Percentiles rank a stretch among this genome's conserved stretches.
Evolutionary conservation across 2,888 invertebrate species (phyloP).

Genomic region (Ochropleura leucogaster): DNA sequence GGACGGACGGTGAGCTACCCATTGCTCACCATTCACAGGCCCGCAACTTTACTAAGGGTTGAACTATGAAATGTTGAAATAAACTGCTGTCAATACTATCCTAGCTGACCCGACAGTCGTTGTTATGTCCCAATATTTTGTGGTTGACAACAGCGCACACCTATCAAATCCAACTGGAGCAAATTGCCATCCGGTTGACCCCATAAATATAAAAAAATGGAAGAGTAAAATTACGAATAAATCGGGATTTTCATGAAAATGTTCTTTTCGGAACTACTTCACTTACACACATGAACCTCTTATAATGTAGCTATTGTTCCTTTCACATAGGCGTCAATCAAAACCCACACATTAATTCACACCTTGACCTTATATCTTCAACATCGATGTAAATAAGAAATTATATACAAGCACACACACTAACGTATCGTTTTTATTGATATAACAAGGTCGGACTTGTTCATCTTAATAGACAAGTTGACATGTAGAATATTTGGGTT

Average conservation of each 20-base stretch:
- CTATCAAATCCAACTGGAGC: neutral
- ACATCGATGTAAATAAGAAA: constrained; percentile 39
- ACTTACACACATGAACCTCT: neutral
- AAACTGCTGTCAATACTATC: neutral
- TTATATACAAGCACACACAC: constrained; percentile 31
- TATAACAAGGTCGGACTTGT: constrained; percentile 51
- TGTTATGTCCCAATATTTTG: neutral
- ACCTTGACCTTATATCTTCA: constrained; percentile 26
- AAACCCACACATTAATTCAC: constrained; percentile 9
- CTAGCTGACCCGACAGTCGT: neutral
- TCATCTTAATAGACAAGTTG: constrained; percentile 46
- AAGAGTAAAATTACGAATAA: too few species aligned
- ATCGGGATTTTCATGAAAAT: neutral
- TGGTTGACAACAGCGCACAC: neutral
- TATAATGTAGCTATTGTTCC: neutral
- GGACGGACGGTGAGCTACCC: too few species aligned
- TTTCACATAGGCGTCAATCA: constrained; percentile 32
- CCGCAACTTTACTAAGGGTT: neutral
- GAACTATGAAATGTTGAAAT: neutral
- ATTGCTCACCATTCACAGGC: too few species aligned
- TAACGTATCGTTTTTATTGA: constrained; percentile 59
- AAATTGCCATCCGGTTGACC: too few species aligned
- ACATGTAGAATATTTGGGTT: constrained; percentile 32
- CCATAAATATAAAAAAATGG: too few species aligned
- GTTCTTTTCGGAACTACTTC: neutral